Conservation (phyloP, 2,888 invertebrate species). For the Apodemia duryi region DNA sequence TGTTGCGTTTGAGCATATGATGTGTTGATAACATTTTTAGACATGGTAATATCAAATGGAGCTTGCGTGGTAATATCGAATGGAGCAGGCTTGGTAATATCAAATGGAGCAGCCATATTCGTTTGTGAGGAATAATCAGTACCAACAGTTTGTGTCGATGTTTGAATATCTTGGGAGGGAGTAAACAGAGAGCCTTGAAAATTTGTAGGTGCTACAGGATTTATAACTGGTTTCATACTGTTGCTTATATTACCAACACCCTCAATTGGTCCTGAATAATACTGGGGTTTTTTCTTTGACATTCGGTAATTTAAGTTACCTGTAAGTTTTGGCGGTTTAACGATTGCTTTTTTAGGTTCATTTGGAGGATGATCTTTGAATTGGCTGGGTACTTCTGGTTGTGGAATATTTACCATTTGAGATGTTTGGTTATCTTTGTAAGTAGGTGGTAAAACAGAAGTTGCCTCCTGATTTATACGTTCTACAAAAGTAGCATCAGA, state of each 20-base stretch:
- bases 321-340: conserved; percentile 58
- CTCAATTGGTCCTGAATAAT: conserved; percentile 72
- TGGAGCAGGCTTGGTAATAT: conserved; percentile 37
- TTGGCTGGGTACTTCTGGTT: conserved; percentile 20
- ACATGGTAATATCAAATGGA: conserved; percentile 39
- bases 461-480: neutral
- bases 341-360: conserved; percentile 42
- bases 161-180: conserved; percentile 37
- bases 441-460: no score
- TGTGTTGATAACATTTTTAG: conserved; percentile 25
- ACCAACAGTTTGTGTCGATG: conserved; percentile 26
- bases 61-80: conserved; percentile 39
- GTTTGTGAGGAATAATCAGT: conserved; percentile 33
- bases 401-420: conserved; percentile 19
- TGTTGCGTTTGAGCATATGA: conserved; percentile 34
- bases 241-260: conserved; percentile 63
- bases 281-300: conserved; percentile 66
- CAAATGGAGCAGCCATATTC: conserved; percentile 31
- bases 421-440: neutral
- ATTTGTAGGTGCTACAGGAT: conserved; percentile 39
- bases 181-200: conserved; percentile 57
- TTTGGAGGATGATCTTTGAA: conserved; percentile 20
- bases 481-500: neutral
- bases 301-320: conserved; percentile 57
- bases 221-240: conserved; percentile 54